Evolutionary conservation across 2,888 invertebrate genomes (phyloP).

Genomic region (Cheilosia vernalis): DNA sequence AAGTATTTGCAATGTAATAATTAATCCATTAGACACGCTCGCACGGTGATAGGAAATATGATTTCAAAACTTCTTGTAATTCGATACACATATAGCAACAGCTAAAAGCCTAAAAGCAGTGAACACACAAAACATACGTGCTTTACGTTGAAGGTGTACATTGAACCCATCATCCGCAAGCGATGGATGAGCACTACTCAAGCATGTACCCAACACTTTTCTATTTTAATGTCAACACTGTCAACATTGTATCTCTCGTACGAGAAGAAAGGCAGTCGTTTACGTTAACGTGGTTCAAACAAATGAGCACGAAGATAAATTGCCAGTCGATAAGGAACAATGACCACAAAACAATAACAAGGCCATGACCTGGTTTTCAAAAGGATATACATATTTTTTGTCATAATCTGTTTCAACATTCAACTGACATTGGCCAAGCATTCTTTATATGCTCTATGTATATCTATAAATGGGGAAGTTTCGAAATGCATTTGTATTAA

Average conservation of each 20-base stretch:
- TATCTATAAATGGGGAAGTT: no score
- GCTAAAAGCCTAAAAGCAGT: background rate
- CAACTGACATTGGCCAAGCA: no score
- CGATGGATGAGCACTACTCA: slow-evolving; percentile 14
- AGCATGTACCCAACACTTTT: slow-evolving; percentile 18
- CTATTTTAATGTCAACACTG: slow-evolving; percentile 30
- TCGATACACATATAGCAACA: slow-evolving; percentile 10
- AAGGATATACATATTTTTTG: slow-evolving; percentile 25
- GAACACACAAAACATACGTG: background rate
- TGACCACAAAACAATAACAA: slow-evolving; percentile 54
- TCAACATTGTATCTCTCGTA: slow-evolving; percentile 14
- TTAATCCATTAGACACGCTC: slow-evolving; percentile 48
- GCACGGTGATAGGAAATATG: slow-evolving; percentile 32
- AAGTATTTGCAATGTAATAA: slow-evolving; percentile 14
- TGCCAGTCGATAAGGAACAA: slow-evolving; percentile 35
- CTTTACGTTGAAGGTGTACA: slow-evolving; percentile 9
- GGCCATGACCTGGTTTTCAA: slow-evolving; percentile 52
- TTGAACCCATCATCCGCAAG: slow-evolving; percentile 39
- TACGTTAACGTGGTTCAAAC: slow-evolving; percentile 6
- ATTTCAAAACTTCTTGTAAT: slow-evolving; percentile 44
- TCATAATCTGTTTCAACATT: background rate
- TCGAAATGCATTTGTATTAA: background rate
- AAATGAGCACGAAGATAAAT: slow-evolving; percentile 20
- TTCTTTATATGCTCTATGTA: no score
- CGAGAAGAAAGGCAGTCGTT: slow-evolving; percentile 14